Evolutionary conservation across 2,888 invertebrate genomes (phyloP).

Genomic region (Crocallis elinguaria): DNA sequence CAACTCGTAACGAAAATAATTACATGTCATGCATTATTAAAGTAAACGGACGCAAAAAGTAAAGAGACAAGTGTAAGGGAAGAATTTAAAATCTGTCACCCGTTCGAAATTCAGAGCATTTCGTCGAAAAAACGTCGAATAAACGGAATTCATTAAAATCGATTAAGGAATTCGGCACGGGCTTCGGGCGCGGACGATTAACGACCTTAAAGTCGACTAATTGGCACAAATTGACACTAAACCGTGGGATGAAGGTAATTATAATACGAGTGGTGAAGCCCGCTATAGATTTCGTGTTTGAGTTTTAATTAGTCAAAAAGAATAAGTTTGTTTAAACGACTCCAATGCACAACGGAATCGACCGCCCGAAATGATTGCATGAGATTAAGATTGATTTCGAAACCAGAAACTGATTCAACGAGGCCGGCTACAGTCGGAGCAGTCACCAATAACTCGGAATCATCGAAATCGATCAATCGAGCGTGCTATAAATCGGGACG

Average conservation of each 20-base stretch:
- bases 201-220: slow-evolving; percentile 59
- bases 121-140: slow-evolving; percentile 67
- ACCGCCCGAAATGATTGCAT: slow-evolving; percentile 28
- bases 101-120: slow-evolving; percentile 78
- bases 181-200: slow-evolving; percentile 51
- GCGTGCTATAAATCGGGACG: slow-evolving; percentile 76
- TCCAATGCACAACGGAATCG: slow-evolving; percentile 16
- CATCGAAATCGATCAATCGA: slow-evolving; percentile 78
- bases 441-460: slow-evolving; percentile 67
- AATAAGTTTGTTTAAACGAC: slow-evolving; percentile 28
- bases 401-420: slow-evolving; percentile 29
- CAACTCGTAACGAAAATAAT: slow-evolving; percentile 73
- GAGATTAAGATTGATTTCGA: slow-evolving; percentile 34
- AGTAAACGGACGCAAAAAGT: slow-evolving; percentile 67
- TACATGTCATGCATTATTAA: slow-evolving; percentile 80
- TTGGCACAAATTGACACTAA: slow-evolving; percentile 67
- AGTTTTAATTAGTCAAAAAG: slow-evolving; percentile 35
- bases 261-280: slow-evolving; percentile 47
- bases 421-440: slow-evolving; percentile 41
- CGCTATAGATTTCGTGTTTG: slow-evolving; percentile 36
- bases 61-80: slow-evolving; percentile 78
- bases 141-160: slow-evolving; percentile 74
- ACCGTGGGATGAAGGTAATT: slow-evolving; percentile 56
- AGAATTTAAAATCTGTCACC: slow-evolving; percentile 84
- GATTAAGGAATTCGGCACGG: slow-evolving; percentile 69